Conservation (phyloP, 2,888 invertebrate genomes). For the Macaria notata region DNA sequence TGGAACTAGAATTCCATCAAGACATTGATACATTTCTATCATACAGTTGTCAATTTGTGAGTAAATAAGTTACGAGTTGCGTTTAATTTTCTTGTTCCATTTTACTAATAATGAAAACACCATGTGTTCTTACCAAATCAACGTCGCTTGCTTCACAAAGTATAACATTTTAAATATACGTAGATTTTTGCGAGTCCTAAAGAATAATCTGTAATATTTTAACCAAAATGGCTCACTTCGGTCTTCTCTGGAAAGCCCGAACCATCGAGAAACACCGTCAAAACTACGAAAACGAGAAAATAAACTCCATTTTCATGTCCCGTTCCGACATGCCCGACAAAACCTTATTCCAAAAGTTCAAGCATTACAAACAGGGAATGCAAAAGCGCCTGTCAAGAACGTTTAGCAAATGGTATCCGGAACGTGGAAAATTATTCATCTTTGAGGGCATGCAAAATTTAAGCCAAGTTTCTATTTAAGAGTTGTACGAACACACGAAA, state of each 20-base stretch:
- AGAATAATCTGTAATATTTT: neutral
- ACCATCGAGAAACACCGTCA: conserved; percentile 73
- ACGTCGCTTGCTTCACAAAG: neutral
- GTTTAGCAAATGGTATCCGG: conserved; percentile 62
- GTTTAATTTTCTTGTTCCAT: no score
- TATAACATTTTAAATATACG: neutral
- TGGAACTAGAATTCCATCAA: no score
- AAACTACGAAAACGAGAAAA: conserved; percentile 81
- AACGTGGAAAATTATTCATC: no score
- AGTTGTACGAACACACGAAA: no score
- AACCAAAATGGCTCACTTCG: conserved; percentile 77
- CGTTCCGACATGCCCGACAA: conserved; percentile 64
- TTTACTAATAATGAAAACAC: no score
- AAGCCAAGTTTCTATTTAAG: no score
- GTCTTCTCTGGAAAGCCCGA: conserved; percentile 79
- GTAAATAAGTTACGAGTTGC: no score
- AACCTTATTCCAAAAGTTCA: conserved; percentile 72
- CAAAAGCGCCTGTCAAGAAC: conserved; percentile 62
- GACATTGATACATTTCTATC: no score
- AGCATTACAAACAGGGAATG: conserved; percentile 63
- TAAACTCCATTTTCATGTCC: conserved; percentile 73
- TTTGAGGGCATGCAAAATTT: no score
- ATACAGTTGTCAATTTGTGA: no score
- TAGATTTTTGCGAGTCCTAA: neutral
- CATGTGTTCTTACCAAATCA: neutral